Base-by-base conservation (phyloP, 2,888 invertebrate species). In the Malachius bipustulatus region DNA sequence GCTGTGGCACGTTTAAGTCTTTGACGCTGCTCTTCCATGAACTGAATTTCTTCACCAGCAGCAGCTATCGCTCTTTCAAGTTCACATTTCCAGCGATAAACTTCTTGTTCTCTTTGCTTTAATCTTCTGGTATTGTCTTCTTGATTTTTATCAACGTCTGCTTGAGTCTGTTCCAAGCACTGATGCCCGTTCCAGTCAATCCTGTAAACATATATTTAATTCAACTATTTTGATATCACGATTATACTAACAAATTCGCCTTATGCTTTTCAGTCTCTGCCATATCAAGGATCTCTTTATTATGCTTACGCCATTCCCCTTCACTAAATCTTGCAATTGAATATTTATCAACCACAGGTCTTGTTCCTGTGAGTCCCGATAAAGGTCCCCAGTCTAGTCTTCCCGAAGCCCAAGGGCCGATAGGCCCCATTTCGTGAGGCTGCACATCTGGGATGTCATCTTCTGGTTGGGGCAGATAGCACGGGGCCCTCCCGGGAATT, bases 61-160 rank as follows among this genome's bases (percentile, higher is more conserved):
- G 74, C 73, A 40, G 67, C 68, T 42, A 81, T 75, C 6, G 79
- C 73, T 37, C 70, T 68, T 52, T 82, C 82, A 13, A 85, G 63
- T 49, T 82, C 81, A 11, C 69, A 71, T 62, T 82, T 83, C 81
- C 81, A 83, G 46, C 77, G 70, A 47, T 75, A 74, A 35, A 85
- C 66, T 40, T 82, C 75, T 47, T 70, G 70, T 4, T 77, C 73
- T 32, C 83, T 72, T 43, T 71, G 72, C 34, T 71, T 70, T 11
- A 84, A 51, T 37, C 74, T 65, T 41, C 73, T 73, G 1, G 74
- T 77, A 39, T 75, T 80, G 43, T 80, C 76, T 28, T 62, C 62
- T 52, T 84, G 82, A 12, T 72, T 71, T 55, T 77, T 77, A 47
- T 80, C 77, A 2, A 78, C 69, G 33, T 71, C 67, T 0, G 73